Conservation (phyloP, 1,140 invertebrate species). For the Procambarus clarkii region DNA sequence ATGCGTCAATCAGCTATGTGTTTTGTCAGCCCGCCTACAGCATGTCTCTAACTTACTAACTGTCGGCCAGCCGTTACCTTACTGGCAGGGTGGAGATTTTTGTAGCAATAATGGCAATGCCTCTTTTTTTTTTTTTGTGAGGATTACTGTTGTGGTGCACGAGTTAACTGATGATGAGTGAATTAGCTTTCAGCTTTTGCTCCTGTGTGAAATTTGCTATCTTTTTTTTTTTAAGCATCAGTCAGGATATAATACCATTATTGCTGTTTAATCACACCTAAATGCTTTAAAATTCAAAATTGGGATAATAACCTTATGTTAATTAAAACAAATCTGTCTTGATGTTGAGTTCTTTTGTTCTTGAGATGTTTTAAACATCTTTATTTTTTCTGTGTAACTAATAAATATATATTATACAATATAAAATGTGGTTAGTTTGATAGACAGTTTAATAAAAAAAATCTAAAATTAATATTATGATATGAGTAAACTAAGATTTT, state of each 20-base stretch:
- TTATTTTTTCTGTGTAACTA: background rate
- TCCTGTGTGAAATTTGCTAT: background rate
- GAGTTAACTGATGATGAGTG: too few species aligned
- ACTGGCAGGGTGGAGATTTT: conserved; percentile 40
- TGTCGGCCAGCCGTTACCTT: conserved; percentile 58
- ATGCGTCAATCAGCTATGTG: conserved; percentile 32
- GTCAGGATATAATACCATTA: conserved; percentile 12
- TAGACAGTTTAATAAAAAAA: background rate
- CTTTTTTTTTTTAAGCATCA: background rate
- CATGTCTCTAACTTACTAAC: conserved; percentile 66
- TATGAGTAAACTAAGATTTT: background rate
- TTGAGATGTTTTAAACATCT: background rate
- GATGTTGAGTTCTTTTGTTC: background rate
- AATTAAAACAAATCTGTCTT: background rate
- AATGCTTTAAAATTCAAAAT: conserved; percentile 21
- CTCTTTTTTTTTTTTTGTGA: too few species aligned
- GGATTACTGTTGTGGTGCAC: too few species aligned
- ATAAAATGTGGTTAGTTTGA: background rate
- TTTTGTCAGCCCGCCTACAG: conserved; percentile 45
- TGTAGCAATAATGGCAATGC: conserved; percentile 43
- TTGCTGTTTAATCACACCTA: conserved; percentile 41
- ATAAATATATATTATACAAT: background rate
- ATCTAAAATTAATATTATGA: background rate
- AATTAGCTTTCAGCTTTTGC: too few species aligned
- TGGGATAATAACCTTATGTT: conserved; percentile 38